Base-by-base conservation (phyloP, 2,888 invertebrate species). In the Aethes cnicana region DNA sequence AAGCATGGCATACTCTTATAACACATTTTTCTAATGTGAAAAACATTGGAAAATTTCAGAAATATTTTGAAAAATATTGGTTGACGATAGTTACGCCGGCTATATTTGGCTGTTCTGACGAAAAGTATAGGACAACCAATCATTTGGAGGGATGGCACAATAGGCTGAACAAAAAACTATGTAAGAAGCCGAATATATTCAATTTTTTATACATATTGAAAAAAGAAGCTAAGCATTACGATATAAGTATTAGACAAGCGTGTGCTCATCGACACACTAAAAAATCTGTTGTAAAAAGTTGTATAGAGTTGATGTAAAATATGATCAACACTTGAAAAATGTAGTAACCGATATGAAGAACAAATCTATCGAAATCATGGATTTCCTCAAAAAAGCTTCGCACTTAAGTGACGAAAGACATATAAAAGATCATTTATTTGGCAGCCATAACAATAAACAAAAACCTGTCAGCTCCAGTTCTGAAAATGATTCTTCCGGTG, bases 181-280 rank as follows among this genome's bases (percentile, higher is more conserved):
- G 11, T 35, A 35, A 35, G 20, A 20, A 35, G 35, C 35, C 20
- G 9, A 35, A 35, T 35, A 35, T 35, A 35, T 35, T 20, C 35
- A 11, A 35, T 9, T 35, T 20, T 35, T 18, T 17, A 32, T 35
- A 35, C 20, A 35, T 20, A 18, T 35, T 20, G 35, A 35, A 35
- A 35, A 20, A 35, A 35, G 18, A 20, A 6, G 35, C 35, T 18
- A 35, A 35, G 11, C 20, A 35, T 35, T 20, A 18, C 12, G 36
- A 23, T 36, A 36, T 21, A 18, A 36, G 36, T 17, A 36, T 23
- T 12, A 36, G 11, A 36, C 36, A 36, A 36, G 36, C 36, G 12
- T 36, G 36, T 21, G 21, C 21, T 36, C 21, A 36, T 36, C 21
- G 14, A 36, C 18, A 4, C 5, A 8, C 20, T 33, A 35, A 36